phyloP scores from a whole-genome alignment of 2,888 invertebrate genomes.

The Rhagium mordax region DNA sequence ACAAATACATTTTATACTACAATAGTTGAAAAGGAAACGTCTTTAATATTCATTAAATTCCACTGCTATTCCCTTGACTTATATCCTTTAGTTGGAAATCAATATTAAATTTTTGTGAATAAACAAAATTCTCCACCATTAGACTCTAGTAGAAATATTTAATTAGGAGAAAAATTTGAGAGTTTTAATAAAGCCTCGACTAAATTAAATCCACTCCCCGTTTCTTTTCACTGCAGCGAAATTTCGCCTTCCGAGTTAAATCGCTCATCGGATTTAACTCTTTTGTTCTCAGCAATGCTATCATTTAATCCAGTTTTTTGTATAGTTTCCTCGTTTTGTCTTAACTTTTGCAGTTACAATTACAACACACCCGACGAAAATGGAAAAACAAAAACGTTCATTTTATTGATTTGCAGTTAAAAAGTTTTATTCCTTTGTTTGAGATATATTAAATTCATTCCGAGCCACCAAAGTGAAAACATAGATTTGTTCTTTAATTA shows the following conservation, averaged over 20 bases:
- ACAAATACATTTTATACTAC: no score
- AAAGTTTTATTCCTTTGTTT: conserved; percentile 3
- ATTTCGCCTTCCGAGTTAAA: not conserved
- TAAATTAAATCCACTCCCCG: conserved; percentile 28
- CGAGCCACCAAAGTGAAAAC: not conserved
- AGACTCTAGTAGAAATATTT: conserved; percentile 6
- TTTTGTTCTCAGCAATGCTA: conserved; percentile 17
- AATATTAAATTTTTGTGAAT: not conserved
- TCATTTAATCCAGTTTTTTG: conserved; percentile 23
- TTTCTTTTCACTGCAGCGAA: conserved; percentile 17
- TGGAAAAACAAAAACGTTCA: not conserved
- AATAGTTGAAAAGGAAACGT: no score
- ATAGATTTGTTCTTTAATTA: not conserved
- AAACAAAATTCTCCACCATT: not conserved
- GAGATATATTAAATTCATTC: conserved; percentile 8
- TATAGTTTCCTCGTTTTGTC: conserved; percentile 10
- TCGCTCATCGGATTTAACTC: conserved; percentile 1
- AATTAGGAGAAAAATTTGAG: conserved; percentile 24
- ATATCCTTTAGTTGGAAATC: no score
- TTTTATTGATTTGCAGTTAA: not conserved
- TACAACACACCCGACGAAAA: conserved; percentile 1
- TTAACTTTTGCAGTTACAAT: conserved; percentile 28
- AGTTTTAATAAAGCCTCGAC: conserved; percentile 20
- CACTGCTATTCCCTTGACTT: no score
- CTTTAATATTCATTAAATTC: no score